Evolutionary conservation across 2,113 vertebrate genomes (phyloP).

Genomic region (Amazona vittata): DNA sequence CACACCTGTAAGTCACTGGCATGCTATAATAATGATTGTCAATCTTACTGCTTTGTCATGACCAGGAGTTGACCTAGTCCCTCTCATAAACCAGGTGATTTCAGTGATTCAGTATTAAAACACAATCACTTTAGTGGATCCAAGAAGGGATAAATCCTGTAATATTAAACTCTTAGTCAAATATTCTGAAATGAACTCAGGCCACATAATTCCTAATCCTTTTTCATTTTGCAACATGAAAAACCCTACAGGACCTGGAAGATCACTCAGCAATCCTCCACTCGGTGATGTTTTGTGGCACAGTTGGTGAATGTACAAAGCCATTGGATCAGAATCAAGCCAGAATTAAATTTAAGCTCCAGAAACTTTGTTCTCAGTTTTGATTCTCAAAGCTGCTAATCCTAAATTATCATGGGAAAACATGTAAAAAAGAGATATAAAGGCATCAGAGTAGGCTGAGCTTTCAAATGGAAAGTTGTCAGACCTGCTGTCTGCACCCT

Average conservation of each 20-base stretch:
- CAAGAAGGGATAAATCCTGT: not conserved
- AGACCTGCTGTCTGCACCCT: slow-evolving; percentile 2
- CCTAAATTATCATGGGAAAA: slow-evolving; percentile 65
- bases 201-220: not conserved
- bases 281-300: not conserved
- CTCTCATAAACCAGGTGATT: not conserved
- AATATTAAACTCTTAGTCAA: not conserved
- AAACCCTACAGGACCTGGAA: not conserved
- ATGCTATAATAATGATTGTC: not conserved
- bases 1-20: not conserved
- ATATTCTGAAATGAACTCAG: not conserved
- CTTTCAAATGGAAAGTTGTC: not conserved
- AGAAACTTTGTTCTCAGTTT: slow-evolving; percentile 30
- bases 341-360: slow-evolving; percentile 52
- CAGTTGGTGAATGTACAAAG: not conserved
- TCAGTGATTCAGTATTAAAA: not conserved
- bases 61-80: not conserved
- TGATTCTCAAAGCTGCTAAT: slow-evolving; percentile 65
- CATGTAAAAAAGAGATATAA: not conserved
- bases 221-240: not conserved
- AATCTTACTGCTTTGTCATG: not conserved
- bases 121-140: not conserved
- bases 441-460: not conserved
- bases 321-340: slow-evolving; percentile 48
- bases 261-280: not conserved